Base-by-base conservation (phyloP, 2,797 vertebrate species). In the Molothrus ater region DNA sequence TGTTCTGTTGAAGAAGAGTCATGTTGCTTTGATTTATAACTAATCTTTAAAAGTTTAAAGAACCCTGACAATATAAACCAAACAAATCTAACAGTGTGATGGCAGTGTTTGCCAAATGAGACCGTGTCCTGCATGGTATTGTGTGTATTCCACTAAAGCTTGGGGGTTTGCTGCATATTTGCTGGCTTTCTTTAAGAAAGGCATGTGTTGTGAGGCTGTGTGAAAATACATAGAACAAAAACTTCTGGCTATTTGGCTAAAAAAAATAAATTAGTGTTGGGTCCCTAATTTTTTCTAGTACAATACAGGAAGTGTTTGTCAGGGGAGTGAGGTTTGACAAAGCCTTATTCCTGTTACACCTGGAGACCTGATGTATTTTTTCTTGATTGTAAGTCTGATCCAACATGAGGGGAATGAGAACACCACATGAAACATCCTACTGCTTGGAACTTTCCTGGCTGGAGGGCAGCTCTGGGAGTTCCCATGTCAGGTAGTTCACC, bases 11-110 rank as follows among this genome's bases (percentile, higher is more conserved):
- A 73, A 43, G 73, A 68, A 74, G 64, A 51, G 65, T 78, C 31
- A 6, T 43, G 61, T 69, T 88, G 36, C 61, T 95, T 94, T 93
- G 89, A 95, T 96, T 94, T 95, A 63, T 91, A 90, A 75, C 93
- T 96, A 75, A 96, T 79, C 89, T 92, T 80, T 59, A 74, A 61
- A 88, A 64, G n/a, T 64, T 40, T 73, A 45, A 95, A 94, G 47
- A 48, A 51, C 54, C 75, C 38, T 87, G 84, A 83, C 59, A 80
- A 15, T 51, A 45, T 53, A 69, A 95, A 90, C 8, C 81, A 66
- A 93, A 87, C 47, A 40, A 61, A 80, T 84, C 32, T 74, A 82
- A n/a, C 38, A 42, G 28, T 36, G 17, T 88, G 68, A 63, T 36
- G 21, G 43, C 2, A 1, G 25, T 51, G 51, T 47, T 74, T 86